phyloP scores from a whole-genome alignment of 2,888 invertebrate genomes.

The Drosophila siamana region DNA sequence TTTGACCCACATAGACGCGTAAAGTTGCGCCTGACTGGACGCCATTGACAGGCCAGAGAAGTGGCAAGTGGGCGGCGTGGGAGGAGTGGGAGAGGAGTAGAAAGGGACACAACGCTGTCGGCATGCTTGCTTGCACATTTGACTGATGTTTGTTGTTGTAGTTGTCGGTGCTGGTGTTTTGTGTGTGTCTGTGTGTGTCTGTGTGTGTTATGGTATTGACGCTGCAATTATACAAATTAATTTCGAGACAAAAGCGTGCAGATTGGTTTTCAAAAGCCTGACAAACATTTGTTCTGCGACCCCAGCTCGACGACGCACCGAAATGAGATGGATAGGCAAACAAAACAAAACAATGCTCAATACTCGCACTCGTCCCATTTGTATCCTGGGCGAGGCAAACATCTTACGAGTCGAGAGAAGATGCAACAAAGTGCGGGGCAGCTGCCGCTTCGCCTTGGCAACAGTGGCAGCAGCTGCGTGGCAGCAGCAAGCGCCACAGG shows the following conservation, averaged over 20 bases:
- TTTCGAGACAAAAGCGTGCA: conserved; percentile 54
- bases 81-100: neutral
- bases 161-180: conserved; percentile 2
- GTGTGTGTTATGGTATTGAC: conserved; percentile 43
- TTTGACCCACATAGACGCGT: conserved; percentile 50
- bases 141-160: conserved; percentile 27
- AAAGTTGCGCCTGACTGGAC: conserved; percentile 35
- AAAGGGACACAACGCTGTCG: conserved; percentile 1
- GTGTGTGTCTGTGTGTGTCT: no score
- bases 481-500: conserved; percentile 29
- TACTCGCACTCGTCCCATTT: no score
- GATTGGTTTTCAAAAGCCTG: conserved; percentile 49
- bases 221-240: conserved; percentile 78
- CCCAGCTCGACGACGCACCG: no score
- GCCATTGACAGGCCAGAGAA: conserved; percentile 19
- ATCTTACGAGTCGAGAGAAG: neutral
- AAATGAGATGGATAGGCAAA: neutral
- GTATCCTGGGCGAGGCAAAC: neutral
- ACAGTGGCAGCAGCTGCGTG: conserved; percentile 17
- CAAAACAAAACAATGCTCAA: neutral
- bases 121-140: conserved; percentile 35
- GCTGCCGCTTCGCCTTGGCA: conserved; percentile 26
- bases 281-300: conserved; percentile 17
- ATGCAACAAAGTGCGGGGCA: conserved; percentile 14
- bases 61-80: no score